Percentiles rank a stretch among this genome's conserved stretches.
phyloP scores from a whole-genome alignment of 1,140 invertebrate species.

The Aphaenogaster rudis region DNA sequence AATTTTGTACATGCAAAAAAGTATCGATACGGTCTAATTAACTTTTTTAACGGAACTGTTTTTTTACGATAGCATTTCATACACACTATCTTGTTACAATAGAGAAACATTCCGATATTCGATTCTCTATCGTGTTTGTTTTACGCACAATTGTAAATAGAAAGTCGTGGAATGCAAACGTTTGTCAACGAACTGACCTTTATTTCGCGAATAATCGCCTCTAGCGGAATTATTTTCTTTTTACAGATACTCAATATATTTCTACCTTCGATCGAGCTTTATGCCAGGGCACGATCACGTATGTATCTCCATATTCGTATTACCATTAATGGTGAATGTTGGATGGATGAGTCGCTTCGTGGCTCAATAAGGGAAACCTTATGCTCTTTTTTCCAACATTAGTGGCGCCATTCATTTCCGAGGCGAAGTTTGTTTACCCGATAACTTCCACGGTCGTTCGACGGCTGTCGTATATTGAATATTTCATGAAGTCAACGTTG shows the following conservation, averaged over 20 bases:
- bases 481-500: slow-evolving; percentile 72
- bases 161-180: not conserved
- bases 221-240: slow-evolving; percentile 15
- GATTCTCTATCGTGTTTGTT: not conserved
- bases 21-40: not conserved
- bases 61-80: not conserved
- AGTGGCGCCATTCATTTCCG: slow-evolving; percentile 63
- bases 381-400: slow-evolving; percentile 58
- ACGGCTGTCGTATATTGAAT: slow-evolving; percentile 57
- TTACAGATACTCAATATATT: not conserved
- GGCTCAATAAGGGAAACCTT: slow-evolving; percentile 58
- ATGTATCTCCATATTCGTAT: slow-evolving; percentile 60
- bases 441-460: slow-evolving; percentile 23
- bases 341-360: slow-evolving; percentile 15
- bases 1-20: not conserved
- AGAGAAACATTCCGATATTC: not conserved
- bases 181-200: slow-evolving; percentile 1
- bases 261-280: slow-evolving; percentile 3
- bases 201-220: slow-evolving; percentile 22
- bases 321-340: slow-evolving; percentile 62
- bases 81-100: not conserved
- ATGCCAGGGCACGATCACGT: slow-evolving; percentile 6
- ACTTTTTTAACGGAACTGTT: not conserved
- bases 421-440: slow-evolving; percentile 27
- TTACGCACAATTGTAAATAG: not conserved